Percentiles rank a stretch among this genome's conserved stretches.
Conservation (phyloP, 2,797 vertebrate species). For the Hyperoplus lanceolatus region DNA sequence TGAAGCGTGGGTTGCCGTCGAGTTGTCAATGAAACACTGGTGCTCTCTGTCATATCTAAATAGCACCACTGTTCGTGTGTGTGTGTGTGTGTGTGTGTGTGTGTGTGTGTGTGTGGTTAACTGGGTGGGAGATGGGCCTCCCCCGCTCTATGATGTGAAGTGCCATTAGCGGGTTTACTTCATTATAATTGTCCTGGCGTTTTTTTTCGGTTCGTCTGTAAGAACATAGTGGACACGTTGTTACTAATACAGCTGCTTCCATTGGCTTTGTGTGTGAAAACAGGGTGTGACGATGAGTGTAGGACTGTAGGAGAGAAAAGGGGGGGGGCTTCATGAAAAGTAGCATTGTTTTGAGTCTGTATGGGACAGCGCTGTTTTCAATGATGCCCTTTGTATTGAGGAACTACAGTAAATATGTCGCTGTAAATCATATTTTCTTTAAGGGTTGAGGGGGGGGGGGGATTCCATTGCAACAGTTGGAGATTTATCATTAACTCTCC, state of each 20-base stretch:
- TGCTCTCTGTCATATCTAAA: constrained; percentile 68
- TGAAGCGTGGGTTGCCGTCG: constrained; percentile 56
- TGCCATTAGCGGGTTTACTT: constrained; percentile 69
- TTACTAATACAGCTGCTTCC: constrained; percentile 61
- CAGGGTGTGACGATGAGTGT: constrained; percentile 69
- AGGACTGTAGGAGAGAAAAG: constrained; percentile 58
- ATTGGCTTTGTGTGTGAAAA: constrained; percentile 65
- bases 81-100: constrained; percentile 9
- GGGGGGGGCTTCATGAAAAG: constrained; percentile 51
- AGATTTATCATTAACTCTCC: neutral
- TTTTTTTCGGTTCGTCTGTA: constrained; percentile 27
- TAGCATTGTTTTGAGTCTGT: constrained; percentile 56
- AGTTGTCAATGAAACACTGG: constrained; percentile 58
- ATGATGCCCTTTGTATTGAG: constrained; percentile 57
- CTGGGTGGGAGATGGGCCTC: constrained; percentile 53
- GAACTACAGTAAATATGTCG: constrained; percentile 4
- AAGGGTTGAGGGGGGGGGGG: neutral
- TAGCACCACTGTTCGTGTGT: constrained; percentile 59
- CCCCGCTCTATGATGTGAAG: constrained; percentile 39
- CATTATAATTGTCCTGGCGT: constrained; percentile 60
- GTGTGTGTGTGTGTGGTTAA: constrained; percentile 6
- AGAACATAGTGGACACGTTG: constrained; percentile 70
- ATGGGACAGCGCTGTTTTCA: constrained; percentile 32
- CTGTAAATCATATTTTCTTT: constrained; percentile 3
- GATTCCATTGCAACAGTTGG: neutral